Base-by-base conservation (phyloP, 2,113 vertebrate species). In the Epinephelus cyanopodus region DNA sequence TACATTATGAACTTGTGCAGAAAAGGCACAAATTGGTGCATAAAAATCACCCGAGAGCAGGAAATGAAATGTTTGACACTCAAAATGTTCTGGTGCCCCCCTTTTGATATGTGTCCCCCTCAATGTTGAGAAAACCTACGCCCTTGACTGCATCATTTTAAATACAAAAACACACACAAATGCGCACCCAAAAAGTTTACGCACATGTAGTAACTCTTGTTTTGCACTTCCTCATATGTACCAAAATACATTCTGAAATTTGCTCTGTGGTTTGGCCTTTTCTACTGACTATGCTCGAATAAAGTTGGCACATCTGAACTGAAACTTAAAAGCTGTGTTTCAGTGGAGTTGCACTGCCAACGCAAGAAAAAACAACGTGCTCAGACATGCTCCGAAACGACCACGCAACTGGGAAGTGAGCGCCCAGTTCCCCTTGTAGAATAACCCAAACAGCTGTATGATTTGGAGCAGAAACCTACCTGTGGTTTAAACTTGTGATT, bases 401-500 rank as follows among this genome's bases (percentile, higher is more conserved):
- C 5, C n/a, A 15, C 9, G 39, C 23, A 39, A 9, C 3, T 11
- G 9, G 7, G 25, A 67, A 53, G 50, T 8, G 13, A 52, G 54
- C 18, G 15, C 42, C 6, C 14, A 64, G 1, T n/a, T 74, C 29
- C 33, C 19, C 42, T 19, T n/a, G 54, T 15, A 1, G 85, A 65
- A 23, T 4, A 4, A 52, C 3, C 2, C 10, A 54, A 77, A 39
- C 4, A 9, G 9, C 14, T 17, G 13, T 1, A 3, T 19, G 9
- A 23, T 47, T 1, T 64, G 17, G 60, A 79, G 60, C 18, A 23
- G 21, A 48, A 70, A 74, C 90, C 48, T 89, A 92, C 92, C 90
- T 92, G 71, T 77, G n/a, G 82, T 3, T 84, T 77, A 39, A 75
- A 66, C 60, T 70, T 79, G n/a, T 72, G 90, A 93, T 90, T 94